A percentile compares a stretch with the other conserved stretches of the same genome.
These are phyloP conservation scores for Slavum lentiscoides DNA, from an alignment of 2,888 invertebrate species.

Conservation along the genomic window DNA sequence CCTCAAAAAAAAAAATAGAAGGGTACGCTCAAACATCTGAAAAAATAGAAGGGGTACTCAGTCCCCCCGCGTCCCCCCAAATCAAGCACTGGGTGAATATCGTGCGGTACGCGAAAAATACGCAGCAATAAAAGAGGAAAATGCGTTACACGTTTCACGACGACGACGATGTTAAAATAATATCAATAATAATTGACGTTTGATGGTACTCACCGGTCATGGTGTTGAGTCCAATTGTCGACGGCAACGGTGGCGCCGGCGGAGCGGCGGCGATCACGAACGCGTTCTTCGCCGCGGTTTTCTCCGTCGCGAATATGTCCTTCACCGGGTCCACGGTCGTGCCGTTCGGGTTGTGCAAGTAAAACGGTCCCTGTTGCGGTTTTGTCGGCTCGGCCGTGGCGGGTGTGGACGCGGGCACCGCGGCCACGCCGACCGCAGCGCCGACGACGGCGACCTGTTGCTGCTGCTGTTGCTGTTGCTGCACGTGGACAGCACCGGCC, in stretches of 20 bases:
- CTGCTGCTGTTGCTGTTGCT: conserved; percentile 55
- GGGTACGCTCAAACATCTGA: too few relatives aligned
- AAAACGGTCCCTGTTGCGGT: conserved; percentile 73
- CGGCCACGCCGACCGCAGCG: background rate
- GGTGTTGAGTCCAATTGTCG: conserved; percentile 53
- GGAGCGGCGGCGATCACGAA: conserved; percentile 51
- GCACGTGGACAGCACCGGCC: conserved; percentile 59
- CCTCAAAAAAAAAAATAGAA: too few relatives aligned
- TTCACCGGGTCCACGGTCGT: conserved; percentile 81
- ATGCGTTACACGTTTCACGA: background rate
- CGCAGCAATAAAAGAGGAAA: too few relatives aligned
- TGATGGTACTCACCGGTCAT: conserved; percentile 52
- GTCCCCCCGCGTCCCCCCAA: too few relatives aligned
- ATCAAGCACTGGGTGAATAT: too few relatives aligned
- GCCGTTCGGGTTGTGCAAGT: conserved; percentile 78
- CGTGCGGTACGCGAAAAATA: too few relatives aligned
- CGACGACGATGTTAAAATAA: too few relatives aligned
- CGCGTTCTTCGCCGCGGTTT: conserved; percentile 2
- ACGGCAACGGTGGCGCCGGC: conserved; percentile 57
- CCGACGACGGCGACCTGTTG: conserved; percentile 60
- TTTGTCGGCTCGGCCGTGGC: conserved; percentile 56
- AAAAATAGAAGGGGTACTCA: too few relatives aligned
- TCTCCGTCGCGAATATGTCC: conserved; percentile 69
- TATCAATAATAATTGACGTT: background rate
- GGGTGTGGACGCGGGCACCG: background rate